Conservation (phyloP, 2,113 vertebrate species). For the Sarotherodon lohbergeri region DNA sequence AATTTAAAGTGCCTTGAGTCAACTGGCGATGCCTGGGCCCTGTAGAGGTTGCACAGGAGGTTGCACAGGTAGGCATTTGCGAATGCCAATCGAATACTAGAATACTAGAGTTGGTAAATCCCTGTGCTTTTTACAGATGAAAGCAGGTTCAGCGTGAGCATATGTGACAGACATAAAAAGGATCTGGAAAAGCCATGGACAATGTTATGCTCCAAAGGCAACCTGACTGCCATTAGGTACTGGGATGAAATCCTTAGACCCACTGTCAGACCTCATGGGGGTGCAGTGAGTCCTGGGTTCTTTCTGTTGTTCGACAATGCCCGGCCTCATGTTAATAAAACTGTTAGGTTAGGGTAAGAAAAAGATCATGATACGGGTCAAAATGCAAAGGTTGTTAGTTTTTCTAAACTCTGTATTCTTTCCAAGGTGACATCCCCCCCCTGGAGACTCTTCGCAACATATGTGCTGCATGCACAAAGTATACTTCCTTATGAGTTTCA, state of each 20-base stretch:
- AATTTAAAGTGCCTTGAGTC: not conserved
- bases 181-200: not conserved
- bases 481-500: not conserved
- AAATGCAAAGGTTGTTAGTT: not conserved
- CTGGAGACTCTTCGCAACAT: not conserved
- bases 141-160: not conserved
- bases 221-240: not conserved
- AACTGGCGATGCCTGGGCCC: not conserved
- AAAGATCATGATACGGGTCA: accelerated
- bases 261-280: accelerated
- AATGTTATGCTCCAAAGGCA: not conserved
- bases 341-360: not conserved
- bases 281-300: not conserved
- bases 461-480: not conserved
- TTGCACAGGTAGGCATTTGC: accelerated
- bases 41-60: not conserved
- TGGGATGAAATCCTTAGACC: not conserved
- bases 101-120: not conserved
- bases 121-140: not conserved
- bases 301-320: accelerated
- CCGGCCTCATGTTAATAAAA: not conserved
- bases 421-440: not conserved
- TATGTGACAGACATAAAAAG: not conserved
- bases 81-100: not conserved
- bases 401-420: not conserved